Evolutionary conservation across 2,797 vertebrate species (phyloP).

Genomic region (Tokudaia muenninki): DNA sequence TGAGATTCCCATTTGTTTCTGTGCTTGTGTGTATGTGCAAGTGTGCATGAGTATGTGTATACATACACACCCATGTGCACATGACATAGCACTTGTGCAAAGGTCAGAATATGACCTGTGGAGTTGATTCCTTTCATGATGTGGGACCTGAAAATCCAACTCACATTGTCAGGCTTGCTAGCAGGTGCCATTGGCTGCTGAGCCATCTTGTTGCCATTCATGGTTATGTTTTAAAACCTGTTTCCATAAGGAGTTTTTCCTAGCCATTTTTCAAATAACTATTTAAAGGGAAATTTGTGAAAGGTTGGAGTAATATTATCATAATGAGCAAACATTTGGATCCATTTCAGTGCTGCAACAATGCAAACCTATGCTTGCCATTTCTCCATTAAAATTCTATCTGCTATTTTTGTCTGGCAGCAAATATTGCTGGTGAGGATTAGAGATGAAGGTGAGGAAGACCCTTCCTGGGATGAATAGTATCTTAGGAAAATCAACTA

Average conservation of each 20-base stretch:
- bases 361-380: neutral
- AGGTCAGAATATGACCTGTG: neutral
- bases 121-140: neutral
- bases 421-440: neutral
- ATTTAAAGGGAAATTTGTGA: neutral
- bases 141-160: neutral
- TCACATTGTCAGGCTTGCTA: neutral
- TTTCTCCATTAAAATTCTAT: neutral
- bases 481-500: neutral
- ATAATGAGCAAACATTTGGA: slow-evolving; percentile 71
- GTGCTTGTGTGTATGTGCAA: neutral
- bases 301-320: slow-evolving; percentile 32
- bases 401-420: neutral
- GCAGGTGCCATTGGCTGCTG: neutral
- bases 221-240: slow-evolving; percentile 7
- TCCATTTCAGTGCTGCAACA: slow-evolving; percentile 28
- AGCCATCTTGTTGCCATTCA: no score
- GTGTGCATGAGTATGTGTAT: no score
- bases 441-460: neutral
- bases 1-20: neutral
- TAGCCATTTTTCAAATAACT: neutral
- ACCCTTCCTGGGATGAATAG: neutral
- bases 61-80: no score
- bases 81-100: neutral
- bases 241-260: neutral